Conservation (phyloP, 2,888 invertebrate species). For the Diaphora mendica region DNA sequence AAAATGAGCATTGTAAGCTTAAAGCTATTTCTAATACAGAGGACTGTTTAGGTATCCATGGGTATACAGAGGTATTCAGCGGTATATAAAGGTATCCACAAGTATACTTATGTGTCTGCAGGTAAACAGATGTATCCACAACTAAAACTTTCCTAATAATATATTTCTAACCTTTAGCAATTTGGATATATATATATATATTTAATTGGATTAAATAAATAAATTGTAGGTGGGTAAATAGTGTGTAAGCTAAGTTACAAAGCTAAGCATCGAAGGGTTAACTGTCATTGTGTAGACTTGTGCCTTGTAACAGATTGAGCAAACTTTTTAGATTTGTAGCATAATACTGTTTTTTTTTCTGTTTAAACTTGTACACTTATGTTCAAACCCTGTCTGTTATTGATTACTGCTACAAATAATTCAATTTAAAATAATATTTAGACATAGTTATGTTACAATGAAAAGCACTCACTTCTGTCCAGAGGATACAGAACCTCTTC, state of each 20-base stretch:
- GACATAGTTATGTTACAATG: not conserved
- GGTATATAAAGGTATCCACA: not conserved
- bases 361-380: too few relatives aligned
- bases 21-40: too few relatives aligned
- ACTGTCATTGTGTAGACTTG: not conserved
- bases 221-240: too few relatives aligned
- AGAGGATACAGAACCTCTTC: slow-evolving; percentile 17
- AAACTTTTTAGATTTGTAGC: too few relatives aligned
- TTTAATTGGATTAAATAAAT: too few relatives aligned
- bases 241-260: too few relatives aligned
- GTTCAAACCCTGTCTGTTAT: not conserved
- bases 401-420: not conserved
- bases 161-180: not conserved
- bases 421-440: too few relatives aligned
- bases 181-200: too few relatives aligned
- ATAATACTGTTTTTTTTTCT: too few relatives aligned
- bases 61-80: not conserved
- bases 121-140: not conserved
- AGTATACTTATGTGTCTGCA: too few relatives aligned
- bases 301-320: not conserved
- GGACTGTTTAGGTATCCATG: too few relatives aligned
- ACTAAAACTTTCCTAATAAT: not conserved
- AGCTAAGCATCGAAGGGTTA: not conserved
- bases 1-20: not conserved
- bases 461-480: slow-evolving; percentile 25